Evolutionary conservation across 2,888 invertebrate species (phyloP).

Genomic region (Erebia ligea): DNA sequence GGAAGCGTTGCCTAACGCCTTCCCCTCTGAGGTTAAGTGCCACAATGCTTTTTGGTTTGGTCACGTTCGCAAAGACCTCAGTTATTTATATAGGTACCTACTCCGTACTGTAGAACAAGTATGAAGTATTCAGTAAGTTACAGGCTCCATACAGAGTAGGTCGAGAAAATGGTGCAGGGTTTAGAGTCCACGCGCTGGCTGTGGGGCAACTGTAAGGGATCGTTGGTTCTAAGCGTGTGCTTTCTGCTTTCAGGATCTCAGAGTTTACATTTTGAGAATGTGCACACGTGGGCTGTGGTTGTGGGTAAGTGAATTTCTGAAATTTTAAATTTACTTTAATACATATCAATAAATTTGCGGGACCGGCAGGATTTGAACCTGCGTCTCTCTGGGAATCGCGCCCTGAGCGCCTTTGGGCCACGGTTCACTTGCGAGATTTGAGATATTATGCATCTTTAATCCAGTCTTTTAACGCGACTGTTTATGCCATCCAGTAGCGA

Average conservation of each 20-base stretch:
- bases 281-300: constrained; percentile 45
- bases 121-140: not conserved
- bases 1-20: not conserved
- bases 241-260: constrained; percentile 49
- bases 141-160: not conserved
- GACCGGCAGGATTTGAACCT: too few species aligned
- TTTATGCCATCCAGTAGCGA: too few species aligned
- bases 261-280: constrained; percentile 45
- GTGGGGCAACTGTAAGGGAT: not conserved
- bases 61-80: not conserved
- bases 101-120: not conserved
- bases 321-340: too few species aligned
- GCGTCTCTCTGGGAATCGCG: too few species aligned
- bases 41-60: not conserved
- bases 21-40: not conserved
- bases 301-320: constrained; percentile 49
- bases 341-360: too few species aligned
- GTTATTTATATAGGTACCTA: not conserved
- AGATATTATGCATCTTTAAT: too few species aligned
- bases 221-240: not conserved
- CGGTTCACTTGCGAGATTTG: too few species aligned
- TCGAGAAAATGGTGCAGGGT: not conserved
- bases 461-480: too few species aligned
- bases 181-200: not conserved
- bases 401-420: too few species aligned